phyloP scores from a whole-genome alignment of 2,797 vertebrate genomes.

The Clarias pachynema region DNA sequence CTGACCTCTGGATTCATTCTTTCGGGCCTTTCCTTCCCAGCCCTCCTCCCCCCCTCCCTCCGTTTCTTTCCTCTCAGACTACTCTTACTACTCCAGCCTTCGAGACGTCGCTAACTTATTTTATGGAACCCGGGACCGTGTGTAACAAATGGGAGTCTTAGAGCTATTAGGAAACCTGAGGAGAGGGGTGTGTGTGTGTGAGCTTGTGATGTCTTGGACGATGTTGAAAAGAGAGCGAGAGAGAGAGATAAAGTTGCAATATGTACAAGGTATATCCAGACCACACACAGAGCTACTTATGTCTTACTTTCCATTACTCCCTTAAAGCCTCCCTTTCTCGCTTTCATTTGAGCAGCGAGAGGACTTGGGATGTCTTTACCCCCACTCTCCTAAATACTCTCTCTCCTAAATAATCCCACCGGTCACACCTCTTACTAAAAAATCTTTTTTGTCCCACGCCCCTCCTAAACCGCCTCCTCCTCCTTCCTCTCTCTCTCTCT shows the following conservation, averaged over 20 bases:
- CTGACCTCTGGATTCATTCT: conserved; percentile 65
- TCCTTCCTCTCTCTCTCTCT: conserved; percentile 38
- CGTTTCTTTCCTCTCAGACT: conserved; percentile 22
- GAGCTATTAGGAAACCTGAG: conserved; percentile 15
- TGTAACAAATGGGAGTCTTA: background rate
- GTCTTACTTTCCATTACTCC: conserved; percentile 79
- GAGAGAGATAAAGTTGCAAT: conserved; percentile 78
- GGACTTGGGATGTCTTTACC: conserved; percentile 62
- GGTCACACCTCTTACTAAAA: conserved; percentile 95
- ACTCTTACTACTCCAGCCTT: conserved; percentile 42
- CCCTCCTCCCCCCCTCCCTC: conserved; percentile 33
- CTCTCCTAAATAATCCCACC: conserved; percentile 85
- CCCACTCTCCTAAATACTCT: conserved; percentile 85
- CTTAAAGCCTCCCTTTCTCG: conserved; percentile 65
- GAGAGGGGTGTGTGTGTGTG: background rate
- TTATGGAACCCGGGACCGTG: conserved; percentile 15
- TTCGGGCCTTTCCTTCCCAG: conserved; percentile 34
- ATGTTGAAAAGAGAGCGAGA: conserved; percentile 6
- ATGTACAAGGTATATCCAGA: conserved; percentile 89
- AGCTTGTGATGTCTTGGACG: background rate
- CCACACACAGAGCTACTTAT: conserved; percentile 91
- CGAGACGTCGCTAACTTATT: conserved; percentile 17
- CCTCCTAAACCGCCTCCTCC: conserved; percentile 34
- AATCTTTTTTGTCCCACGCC: conserved; percentile 86
- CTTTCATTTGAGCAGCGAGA: conserved; percentile 72